Conservation (phyloP, 2,888 invertebrate genomes). For the Syritta pipiens region DNA sequence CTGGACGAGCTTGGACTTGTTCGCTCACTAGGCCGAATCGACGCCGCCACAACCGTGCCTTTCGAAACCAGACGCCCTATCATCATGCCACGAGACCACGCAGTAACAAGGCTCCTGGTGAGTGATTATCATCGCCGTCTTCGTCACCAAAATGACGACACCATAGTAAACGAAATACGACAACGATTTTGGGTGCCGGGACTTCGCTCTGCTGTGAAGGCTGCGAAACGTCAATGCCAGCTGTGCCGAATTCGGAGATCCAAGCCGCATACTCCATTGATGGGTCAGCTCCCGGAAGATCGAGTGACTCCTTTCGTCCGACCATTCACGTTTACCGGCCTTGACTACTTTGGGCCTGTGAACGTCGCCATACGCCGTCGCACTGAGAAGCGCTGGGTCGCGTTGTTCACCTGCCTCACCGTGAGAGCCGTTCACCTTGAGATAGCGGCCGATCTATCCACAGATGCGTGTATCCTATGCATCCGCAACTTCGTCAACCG, state of each 20-base stretch:
- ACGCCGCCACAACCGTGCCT: no score
- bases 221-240: slow-evolving; percentile 33
- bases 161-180: slow-evolving; percentile 44
- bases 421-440: slow-evolving; percentile 49
- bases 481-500: slow-evolving; percentile 55
- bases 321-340: slow-evolving; percentile 38
- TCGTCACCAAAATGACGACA: slow-evolving; percentile 39
- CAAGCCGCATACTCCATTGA: slow-evolving; percentile 37
- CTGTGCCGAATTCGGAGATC: slow-evolving; percentile 27
- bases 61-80: no score
- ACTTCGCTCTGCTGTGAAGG: slow-evolving; percentile 17
- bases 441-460: slow-evolving; percentile 18
- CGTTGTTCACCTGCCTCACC: slow-evolving; percentile 39
- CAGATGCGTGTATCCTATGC: slow-evolving; percentile 49
- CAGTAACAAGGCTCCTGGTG: no score
- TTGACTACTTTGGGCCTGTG: slow-evolving; percentile 55
- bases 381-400: slow-evolving; percentile 41
- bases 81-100: no score
- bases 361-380: slow-evolving; percentile 28
- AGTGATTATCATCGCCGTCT: slow-evolving; percentile 40
- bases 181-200: slow-evolving; percentile 24
- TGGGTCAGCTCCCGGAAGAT: slow-evolving; percentile 39
- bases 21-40: no score
- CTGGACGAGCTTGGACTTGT: not conserved
- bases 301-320: slow-evolving; percentile 16